Conservation (phyloP, 2,888 invertebrate species). For the Parasteatoda lunata region DNA sequence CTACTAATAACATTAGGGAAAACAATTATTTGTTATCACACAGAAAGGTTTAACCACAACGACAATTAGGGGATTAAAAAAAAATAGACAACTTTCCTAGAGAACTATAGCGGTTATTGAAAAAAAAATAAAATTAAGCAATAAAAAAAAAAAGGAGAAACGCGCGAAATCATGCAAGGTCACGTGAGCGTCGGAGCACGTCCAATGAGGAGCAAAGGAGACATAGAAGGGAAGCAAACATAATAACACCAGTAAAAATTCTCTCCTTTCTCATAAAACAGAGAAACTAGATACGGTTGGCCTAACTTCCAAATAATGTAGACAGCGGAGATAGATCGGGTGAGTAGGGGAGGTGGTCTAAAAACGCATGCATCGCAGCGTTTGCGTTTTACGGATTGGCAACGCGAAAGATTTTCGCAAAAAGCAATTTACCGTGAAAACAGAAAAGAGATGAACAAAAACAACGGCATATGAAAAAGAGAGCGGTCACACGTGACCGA, state of each 20-base stretch:
- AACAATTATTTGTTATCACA: no score
- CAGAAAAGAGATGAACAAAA: slow-evolving; percentile 54
- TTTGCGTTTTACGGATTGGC: slow-evolving; percentile 37
- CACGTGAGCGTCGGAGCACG: slow-evolving; percentile 36
- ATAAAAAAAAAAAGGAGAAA: slow-evolving; percentile 21
- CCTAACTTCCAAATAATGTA: slow-evolving; percentile 43
- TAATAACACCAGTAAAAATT: slow-evolving; percentile 51
- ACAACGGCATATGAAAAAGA: slow-evolving; percentile 16
- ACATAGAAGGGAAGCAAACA: background rate
- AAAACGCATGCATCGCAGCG: slow-evolving; percentile 29
- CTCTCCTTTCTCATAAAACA: slow-evolving; percentile 57
- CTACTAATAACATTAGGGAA: no score
- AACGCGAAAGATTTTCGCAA: slow-evolving; percentile 58
- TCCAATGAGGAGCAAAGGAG: slow-evolving; percentile 21
- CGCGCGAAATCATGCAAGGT: slow-evolving; percentile 33
- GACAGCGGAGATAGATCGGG: slow-evolving; percentile 13
- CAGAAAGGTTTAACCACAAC: no score
- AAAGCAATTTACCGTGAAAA: slow-evolving; percentile 66
- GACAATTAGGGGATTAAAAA: no score
- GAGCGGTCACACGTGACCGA: slow-evolving; percentile 40
- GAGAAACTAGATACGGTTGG: slow-evolving; percentile 43
- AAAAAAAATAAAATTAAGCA: background rate
- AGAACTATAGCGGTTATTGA: no score
- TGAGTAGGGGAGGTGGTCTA: slow-evolving; percentile 6
- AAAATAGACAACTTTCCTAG: no score